These are phyloP conservation scores for Dendrolimus kikuchii DNA, from an alignment of 1,140 invertebrate species.

Conservation along the genomic window DNA sequence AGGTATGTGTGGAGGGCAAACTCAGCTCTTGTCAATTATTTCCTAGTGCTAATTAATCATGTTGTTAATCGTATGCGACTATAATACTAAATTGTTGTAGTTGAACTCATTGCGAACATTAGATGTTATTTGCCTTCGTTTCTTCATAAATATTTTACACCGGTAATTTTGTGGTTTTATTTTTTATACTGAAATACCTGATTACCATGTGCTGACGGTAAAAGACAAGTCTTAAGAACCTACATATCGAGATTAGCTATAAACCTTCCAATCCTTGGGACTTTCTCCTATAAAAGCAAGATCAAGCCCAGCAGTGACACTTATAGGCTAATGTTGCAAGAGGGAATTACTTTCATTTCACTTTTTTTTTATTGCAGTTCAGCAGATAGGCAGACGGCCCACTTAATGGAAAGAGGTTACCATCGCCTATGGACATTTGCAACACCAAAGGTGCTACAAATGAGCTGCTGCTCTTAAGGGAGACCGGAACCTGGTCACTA, in stretches of 20 bases:
- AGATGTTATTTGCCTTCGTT: conserved; percentile 66
- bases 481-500: too few species aligned
- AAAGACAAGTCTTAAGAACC: background rate
- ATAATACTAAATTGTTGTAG: conserved; percentile 62
- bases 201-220: background rate
- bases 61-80: conserved; percentile 32
- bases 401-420: too few species aligned
- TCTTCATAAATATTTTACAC: conserved; percentile 69
- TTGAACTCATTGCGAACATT: conserved; percentile 58
- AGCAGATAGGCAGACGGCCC: too few species aligned
- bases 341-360: too few species aligned
- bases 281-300: too few species aligned
- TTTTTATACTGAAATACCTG: conserved; percentile 8
- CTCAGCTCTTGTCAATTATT: conserved; percentile 47
- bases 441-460: too few species aligned
- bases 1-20: background rate
- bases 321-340: too few species aligned
- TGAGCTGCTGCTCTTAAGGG: too few species aligned
- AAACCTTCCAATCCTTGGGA: background rate
- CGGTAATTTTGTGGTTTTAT: conserved; percentile 29
- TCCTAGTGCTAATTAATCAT: conserved; percentile 48
- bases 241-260: background rate
- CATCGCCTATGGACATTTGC: too few species aligned
- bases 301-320: too few species aligned
- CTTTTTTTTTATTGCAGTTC: too few species aligned